Evolutionary conservation across 2,113 vertebrate genomes (phyloP).

Genomic region (Brachirus orientalis): DNA sequence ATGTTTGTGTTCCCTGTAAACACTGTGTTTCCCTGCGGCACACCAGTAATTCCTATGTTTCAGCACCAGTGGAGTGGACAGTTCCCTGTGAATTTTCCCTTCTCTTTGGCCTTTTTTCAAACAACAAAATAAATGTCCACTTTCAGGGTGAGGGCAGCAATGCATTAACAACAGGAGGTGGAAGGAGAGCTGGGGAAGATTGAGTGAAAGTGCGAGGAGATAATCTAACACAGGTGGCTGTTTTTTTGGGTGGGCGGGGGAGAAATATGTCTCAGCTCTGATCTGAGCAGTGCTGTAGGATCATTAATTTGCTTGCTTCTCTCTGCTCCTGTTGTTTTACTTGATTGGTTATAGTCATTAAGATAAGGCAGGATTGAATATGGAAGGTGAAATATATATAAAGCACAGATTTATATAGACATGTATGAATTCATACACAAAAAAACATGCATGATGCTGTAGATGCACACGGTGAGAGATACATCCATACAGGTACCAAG

Average conservation of each 20-base stretch:
- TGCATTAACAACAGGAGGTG: conserved; percentile 35
- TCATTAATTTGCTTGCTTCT: conserved; percentile 63
- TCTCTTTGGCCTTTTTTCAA: conserved; percentile 6
- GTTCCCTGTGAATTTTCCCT: conserved; percentile 18
- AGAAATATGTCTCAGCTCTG: conserved; percentile 34
- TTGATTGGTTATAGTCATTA: conserved; percentile 55
- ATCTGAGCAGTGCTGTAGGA: conserved; percentile 44
- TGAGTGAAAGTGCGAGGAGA: conserved; percentile 17
- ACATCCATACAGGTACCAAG: background rate
- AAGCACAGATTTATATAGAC: conserved; percentile 38
- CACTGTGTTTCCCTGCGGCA: conserved; percentile 30
- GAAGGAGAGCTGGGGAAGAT: conserved; percentile 3
- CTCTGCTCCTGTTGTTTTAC: conserved; percentile 49
- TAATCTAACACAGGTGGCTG: conserved; percentile 42
- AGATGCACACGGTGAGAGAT: background rate
- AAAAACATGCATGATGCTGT: conserved; percentile 8
- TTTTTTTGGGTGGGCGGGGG: conserved; percentile 3
- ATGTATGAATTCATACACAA: conserved; percentile 9
- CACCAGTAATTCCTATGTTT: conserved; percentile 38
- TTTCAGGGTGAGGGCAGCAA: conserved; percentile 36
- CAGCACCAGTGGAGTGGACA: conserved; percentile 55
- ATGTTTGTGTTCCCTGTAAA: conserved; percentile 31
- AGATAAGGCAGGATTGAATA: conserved; percentile 32
- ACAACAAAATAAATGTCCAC: conserved; percentile 47
- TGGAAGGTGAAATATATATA: conserved; percentile 18